Percentiles rank a stretch among this genome's conserved stretches.
phyloP scores from a whole-genome alignment of 2,888 invertebrate species.

The Malthinus seriepunctatus region DNA sequence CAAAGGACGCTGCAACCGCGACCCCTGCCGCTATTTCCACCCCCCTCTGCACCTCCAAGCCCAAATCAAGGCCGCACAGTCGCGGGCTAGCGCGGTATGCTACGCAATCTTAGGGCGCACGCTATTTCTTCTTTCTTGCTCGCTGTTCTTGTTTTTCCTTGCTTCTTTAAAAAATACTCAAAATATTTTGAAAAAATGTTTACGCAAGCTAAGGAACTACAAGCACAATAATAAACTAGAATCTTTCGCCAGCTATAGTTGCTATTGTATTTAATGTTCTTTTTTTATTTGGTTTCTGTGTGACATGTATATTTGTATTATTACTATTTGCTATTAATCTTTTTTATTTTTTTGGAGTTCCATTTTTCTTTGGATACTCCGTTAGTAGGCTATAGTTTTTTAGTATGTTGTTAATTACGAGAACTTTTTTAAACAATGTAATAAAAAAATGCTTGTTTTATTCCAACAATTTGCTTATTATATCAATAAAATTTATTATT shows the following conservation, averaged over 20 bases:
- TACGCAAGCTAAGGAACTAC: conserved; percentile 10
- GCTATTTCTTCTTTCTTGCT: conserved; percentile 56
- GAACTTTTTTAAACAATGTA: background rate
- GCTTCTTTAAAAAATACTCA: conserved; percentile 24
- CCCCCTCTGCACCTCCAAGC: conserved; percentile 99
- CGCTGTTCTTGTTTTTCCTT: conserved; percentile 48
- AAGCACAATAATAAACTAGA: conserved; percentile 22
- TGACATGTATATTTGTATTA: background rate
- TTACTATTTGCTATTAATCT: too few relatives aligned
- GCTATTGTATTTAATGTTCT: conserved; percentile 25
- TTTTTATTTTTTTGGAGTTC: too few relatives aligned
- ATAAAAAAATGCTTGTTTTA: background rate
- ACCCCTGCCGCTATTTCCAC: conserved; percentile 99
- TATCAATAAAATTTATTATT: conserved; percentile 3
- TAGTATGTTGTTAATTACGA: background rate
- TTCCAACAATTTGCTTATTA: conserved; percentile 25
- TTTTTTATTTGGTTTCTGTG: conserved; percentile 13
- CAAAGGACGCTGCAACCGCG: conserved; percentile 98
- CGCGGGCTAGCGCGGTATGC: conserved; percentile 88
- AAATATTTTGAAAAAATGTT: conserved; percentile 7
- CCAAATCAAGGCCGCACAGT: conserved; percentile 98
- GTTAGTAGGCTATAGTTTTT: background rate
- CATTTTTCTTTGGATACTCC: conserved; percentile 25
- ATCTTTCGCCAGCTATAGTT: conserved; percentile 28
- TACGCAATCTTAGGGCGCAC: conserved; percentile 63